phyloP scores from a whole-genome alignment of 2,888 invertebrate species.

The Platycheirus rosarum region DNA sequence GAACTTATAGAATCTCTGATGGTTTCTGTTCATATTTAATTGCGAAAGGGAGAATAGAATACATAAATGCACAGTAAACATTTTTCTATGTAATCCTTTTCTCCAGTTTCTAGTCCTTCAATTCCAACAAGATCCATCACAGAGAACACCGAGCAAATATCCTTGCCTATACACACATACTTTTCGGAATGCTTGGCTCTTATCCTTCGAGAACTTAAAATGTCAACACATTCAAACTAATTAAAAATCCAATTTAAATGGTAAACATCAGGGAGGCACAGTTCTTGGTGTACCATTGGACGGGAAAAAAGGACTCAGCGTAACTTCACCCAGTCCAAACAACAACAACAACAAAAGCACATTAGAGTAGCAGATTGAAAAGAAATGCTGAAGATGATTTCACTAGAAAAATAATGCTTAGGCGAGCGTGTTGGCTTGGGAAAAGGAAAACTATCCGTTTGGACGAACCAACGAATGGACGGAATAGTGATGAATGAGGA shows the following conservation, averaged over 20 bases:
- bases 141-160: conserved; percentile 48
- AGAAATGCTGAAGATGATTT: conserved; percentile 66
- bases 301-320: conserved; percentile 18
- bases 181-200: conserved; percentile 37
- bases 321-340: conserved; percentile 27
- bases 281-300: neutral
- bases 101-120: conserved; percentile 2
- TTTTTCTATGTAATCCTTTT: conserved; percentile 39
- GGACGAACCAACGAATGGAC: conserved; percentile 8
- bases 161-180: conserved; percentile 8
- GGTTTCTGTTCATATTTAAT: conserved; percentile 33
- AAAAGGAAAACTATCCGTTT: conserved; percentile 59
- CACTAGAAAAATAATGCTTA: conserved; percentile 63
- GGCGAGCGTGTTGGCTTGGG: conserved; percentile 53
- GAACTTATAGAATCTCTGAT: conserved; percentile 27
- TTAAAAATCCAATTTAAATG: conserved; percentile 75
- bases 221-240: conserved; percentile 74
- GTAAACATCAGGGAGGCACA: conserved; percentile 67
- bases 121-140: conserved; percentile 1
- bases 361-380: conserved; percentile 47
- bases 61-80: conserved; percentile 34
- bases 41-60: conserved; percentile 14
- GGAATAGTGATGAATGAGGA: conserved; percentile 45
- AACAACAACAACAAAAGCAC: conserved; percentile 25
- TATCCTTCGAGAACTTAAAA: conserved; percentile 69